Evolutionary conservation across 2,797 vertebrate species (phyloP).

Genomic region (Enteromius thamalakanensis): DNA sequence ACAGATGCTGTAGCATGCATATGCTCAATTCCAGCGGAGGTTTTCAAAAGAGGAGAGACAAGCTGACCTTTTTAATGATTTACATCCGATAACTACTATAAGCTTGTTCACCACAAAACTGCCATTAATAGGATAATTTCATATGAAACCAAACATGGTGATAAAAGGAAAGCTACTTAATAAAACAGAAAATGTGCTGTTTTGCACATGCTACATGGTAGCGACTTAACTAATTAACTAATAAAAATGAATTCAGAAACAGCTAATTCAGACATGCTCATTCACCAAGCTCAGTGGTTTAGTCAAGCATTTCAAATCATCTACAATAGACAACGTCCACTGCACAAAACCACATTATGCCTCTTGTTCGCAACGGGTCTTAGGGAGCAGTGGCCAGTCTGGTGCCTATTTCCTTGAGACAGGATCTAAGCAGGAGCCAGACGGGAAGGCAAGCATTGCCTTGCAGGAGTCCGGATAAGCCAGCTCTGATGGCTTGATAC

Average conservation of each 20-base stretch:
- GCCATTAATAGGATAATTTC: not conserved
- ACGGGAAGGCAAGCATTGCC: constrained; percentile 71
- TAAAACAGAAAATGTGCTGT: not conserved
- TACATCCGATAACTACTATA: constrained; percentile 15
- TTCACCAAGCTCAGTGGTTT: not conserved
- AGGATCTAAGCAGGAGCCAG: constrained; percentile 73
- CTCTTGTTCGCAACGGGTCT: constrained; percentile 55
- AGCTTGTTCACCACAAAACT: not conserved
- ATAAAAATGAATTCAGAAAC: not conserved
- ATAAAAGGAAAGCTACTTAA: not conserved
- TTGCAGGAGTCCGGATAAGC: constrained; percentile 75
- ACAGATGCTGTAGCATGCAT: constrained; percentile 5
- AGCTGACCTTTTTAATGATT: constrained; percentile 33
- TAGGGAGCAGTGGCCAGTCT: constrained; percentile 58
- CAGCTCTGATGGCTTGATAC: constrained; percentile 66
- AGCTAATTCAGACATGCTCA: not conserved
- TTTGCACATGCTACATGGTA: not conserved
- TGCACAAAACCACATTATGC: constrained; percentile 54
- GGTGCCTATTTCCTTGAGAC: constrained; percentile 75
- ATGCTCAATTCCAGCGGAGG: not conserved
- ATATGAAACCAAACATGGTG: not conserved
- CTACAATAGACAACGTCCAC: constrained; percentile 41
- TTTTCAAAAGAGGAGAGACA: not conserved
- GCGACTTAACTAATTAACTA: constrained; percentile 9
- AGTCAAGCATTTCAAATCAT: constrained; percentile 33